A percentile compares a stretch with the other conserved stretches of the same genome.
Conservation (phyloP, 2,113 vertebrate species). For the Camelus bactrianus region DNA sequence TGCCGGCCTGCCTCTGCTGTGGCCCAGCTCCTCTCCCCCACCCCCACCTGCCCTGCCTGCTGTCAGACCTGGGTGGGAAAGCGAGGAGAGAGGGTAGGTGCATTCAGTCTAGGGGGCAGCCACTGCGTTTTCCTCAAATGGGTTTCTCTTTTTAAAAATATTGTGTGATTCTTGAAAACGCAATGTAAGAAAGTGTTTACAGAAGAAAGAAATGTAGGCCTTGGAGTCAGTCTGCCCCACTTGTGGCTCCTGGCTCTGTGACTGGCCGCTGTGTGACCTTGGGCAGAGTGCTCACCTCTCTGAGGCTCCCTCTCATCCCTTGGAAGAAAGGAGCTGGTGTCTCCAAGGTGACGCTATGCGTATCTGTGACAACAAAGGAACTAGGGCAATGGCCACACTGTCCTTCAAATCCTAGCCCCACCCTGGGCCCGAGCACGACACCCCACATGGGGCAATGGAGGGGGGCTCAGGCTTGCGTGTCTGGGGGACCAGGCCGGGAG, state of each 20-base stretch:
- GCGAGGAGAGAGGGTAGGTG: neutral
- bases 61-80: neutral
- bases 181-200: neutral
- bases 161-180: neutral
- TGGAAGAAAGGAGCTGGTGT: too few species aligned
- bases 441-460: accelerated
- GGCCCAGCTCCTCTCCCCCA: neutral
- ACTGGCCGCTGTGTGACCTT: neutral
- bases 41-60: neutral
- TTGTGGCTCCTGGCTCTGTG: neutral
- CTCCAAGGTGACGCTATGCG: neutral
- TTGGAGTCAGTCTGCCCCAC: neutral
- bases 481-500: neutral
- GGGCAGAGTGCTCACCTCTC: neutral
- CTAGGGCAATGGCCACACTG: neutral
- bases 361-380: neutral
- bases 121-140: neutral
- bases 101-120: neutral
- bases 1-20: neutral
- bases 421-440: accelerated
- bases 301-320: neutral
- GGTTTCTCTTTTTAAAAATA: neutral
- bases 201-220: accelerated
- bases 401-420: neutral
- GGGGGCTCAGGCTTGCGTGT: neutral